Evolutionary conservation across 2,888 invertebrate species (phyloP).

Genomic region (Mesoligia furuncula): DNA sequence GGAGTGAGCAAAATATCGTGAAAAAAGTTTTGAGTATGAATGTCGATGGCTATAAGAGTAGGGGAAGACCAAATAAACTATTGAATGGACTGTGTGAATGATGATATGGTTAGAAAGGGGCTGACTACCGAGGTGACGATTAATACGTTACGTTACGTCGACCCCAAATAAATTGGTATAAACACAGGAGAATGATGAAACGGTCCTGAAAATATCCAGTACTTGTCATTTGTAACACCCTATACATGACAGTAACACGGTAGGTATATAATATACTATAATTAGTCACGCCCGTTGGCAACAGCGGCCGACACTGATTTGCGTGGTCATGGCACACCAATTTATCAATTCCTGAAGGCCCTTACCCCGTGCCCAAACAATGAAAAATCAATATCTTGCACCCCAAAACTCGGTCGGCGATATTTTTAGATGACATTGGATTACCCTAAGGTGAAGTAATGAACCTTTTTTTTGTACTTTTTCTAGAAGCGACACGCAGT

Average conservation of each 20-base stretch:
- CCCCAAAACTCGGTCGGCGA: slow-evolving; percentile 58
- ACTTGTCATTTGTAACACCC: not conserved
- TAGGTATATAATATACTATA: slow-evolving; percentile 34
- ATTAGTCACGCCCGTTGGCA: slow-evolving; percentile 57
- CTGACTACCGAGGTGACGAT: too few relatives aligned
- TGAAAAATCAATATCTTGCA: slow-evolving; percentile 82
- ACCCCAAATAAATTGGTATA: too few relatives aligned
- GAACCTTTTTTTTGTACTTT: not conserved
- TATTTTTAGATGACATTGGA: slow-evolving; percentile 68
- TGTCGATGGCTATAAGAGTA: too few relatives aligned
- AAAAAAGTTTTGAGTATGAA: too few relatives aligned
- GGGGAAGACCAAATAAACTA: too few relatives aligned
- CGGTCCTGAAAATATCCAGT: not conserved
- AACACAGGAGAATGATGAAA: not conserved
- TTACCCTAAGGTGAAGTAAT: slow-evolving; percentile 52
- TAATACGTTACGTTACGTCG: too few relatives aligned
- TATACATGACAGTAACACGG: not conserved
- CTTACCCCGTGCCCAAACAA: slow-evolving; percentile 78
- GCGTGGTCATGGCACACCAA: slow-evolving; percentile 78
- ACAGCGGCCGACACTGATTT: slow-evolving; percentile 71
- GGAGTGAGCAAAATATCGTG: too few relatives aligned
- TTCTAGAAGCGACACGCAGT: slow-evolving; percentile 22
- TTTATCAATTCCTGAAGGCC: slow-evolving; percentile 79
- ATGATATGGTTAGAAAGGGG: too few relatives aligned
- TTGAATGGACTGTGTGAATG: too few relatives aligned